Evolutionary conservation across 2,888 invertebrate genomes (phyloP).

Genomic region (Aquatica leii): DNA sequence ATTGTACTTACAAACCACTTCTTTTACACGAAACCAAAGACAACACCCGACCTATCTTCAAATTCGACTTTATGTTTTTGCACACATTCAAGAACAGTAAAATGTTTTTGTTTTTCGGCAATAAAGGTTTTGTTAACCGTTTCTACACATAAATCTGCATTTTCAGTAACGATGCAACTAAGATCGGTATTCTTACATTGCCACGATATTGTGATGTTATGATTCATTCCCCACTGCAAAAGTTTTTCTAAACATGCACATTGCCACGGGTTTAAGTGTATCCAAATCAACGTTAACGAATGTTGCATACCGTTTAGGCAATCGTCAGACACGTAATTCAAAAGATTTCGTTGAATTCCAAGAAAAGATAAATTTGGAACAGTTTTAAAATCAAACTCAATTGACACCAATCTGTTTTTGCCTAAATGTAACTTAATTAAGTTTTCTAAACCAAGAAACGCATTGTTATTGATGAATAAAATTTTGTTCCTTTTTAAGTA

Average conservation of each 20-base stretch:
- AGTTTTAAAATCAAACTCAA: constrained; percentile 1
- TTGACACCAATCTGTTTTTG: background rate
- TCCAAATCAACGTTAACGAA: background rate
- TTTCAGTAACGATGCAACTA: background rate
- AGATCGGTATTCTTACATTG: background rate
- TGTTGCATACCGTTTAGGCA: background rate
- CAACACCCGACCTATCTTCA: too few relatives aligned
- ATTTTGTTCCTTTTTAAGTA: background rate
- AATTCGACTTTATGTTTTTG: too few relatives aligned
- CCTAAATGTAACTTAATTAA: background rate
- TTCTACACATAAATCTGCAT: too few relatives aligned
- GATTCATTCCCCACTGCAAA: background rate
- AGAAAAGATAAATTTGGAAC: background rate
- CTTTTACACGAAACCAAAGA: too few relatives aligned
- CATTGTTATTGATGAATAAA: background rate
- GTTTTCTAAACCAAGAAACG: background rate
- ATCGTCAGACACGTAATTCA: constrained; percentile 1
- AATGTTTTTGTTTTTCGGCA: too few relatives aligned
- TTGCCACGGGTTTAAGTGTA: background rate
- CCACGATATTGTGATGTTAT: background rate
- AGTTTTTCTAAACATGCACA: constrained; percentile 1
- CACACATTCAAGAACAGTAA: too few relatives aligned
- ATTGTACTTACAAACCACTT: too few relatives aligned
- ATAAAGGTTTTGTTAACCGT: too few relatives aligned
- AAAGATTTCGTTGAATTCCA: background rate